Conservation (phyloP, 2,797 vertebrate genomes). For the Myotis pilosus region DNA sequence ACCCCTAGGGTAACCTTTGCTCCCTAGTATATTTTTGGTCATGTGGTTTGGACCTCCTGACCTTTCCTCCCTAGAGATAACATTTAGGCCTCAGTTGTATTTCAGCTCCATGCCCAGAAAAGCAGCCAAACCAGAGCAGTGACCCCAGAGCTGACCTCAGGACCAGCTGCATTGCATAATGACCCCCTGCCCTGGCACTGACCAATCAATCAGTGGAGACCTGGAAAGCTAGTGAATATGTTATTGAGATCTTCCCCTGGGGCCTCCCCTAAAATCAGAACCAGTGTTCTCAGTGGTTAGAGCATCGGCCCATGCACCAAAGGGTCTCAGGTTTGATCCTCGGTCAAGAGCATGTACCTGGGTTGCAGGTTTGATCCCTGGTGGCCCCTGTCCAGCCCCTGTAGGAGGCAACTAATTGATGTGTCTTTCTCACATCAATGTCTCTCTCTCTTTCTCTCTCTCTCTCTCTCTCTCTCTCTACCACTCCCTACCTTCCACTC, state of each 20-base stretch:
- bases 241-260: neutral
- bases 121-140: neutral
- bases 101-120: neutral
- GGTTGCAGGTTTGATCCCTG: too few species aligned
- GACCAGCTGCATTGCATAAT: neutral
- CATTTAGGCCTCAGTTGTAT: neutral
- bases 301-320: too few species aligned
- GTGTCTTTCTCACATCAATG: too few species aligned
- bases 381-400: too few species aligned
- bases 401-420: too few species aligned
- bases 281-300: too few species aligned
- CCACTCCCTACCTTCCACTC: too few species aligned
- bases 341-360: too few species aligned
- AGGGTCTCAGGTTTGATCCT: too few species aligned
- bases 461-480: too few species aligned
- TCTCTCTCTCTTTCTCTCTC: too few species aligned
- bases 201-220: neutral
- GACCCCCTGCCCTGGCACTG: neutral
- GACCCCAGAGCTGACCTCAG: neutral
- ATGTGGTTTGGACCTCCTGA: neutral
- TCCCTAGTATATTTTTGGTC: neutral
- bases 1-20: neutral
- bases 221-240: neutral
- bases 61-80: neutral
- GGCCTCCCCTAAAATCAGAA: neutral